Evolutionary conservation across 2,113 vertebrate species (phyloP), one percentile per base, ranked within the genome.

Genomic region (Naja naja): DNA sequence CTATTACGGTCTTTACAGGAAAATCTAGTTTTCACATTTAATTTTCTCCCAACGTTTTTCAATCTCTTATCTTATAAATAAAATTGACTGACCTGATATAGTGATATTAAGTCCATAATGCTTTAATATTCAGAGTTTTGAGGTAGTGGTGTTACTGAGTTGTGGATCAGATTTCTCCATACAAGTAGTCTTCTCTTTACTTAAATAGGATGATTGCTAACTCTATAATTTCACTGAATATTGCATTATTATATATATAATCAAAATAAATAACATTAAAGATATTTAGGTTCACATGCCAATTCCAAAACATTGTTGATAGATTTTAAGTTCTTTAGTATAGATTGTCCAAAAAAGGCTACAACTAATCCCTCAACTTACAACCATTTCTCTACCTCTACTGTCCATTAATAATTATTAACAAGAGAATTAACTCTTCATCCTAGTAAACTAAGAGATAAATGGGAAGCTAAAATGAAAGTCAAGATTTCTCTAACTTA

Each of bases 321-420:
- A 30, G 52, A 89, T 43, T 39, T 27, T 34, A 85, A 47, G 5
- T 4, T 43, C 47, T 93, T 89, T 69, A 88, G 39, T 55, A 91
- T 11, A 93, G 90, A 54, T 95, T 94, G 95, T 93, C 94, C 90
- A 94, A 90, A 54, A 74, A 91, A 87, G 88, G 88, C 43, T 89
- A 92, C 85, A 93, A 88, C 0, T n/a, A 64, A 64, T 64, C 4
- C 55, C 4, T 64, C 27, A 5, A 64, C 5, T 64, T 64, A n/a
- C 4, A 64, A 14, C 11, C 27, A 64, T 64, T 74, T 34, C 12
- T 34, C n/a, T 74, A 74, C 16, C n/a, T 74, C 16, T 2, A 7
- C 69, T 1, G 2, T 74, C 14, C n/a, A 39, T 74, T 74, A 74
- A 39, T 74, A 20, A 34, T 74, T 18, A 34, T 34, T 74, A 74